Conservation (phyloP, 2,888 invertebrate species). For the Gymnocheta viridis region DNA sequence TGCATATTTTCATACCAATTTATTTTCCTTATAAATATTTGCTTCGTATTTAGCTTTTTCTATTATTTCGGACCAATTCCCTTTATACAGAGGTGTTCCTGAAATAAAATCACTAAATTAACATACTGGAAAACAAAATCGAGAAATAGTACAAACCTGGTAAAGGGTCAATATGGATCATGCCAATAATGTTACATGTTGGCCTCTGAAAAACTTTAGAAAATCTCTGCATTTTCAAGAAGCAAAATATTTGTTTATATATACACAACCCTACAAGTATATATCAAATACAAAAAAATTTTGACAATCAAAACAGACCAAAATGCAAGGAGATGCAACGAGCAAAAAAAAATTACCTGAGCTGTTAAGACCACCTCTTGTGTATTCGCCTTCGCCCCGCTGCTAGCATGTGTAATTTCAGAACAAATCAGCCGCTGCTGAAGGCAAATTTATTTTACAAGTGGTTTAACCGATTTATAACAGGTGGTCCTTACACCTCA, state of each 20-base stretch:
- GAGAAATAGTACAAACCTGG: constrained; percentile 84
- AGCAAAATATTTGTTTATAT: neutral
- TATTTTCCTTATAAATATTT: constrained; percentile 84
- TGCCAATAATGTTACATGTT: constrained; percentile 85
- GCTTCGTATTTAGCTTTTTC: constrained; percentile 85
- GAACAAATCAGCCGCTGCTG: no score
- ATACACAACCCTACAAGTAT: neutral
- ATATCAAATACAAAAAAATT: neutral
- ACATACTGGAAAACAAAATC: neutral
- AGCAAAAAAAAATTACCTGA: no score
- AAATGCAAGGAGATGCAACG: no score
- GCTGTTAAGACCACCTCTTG: no score
- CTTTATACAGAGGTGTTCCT: constrained; percentile 85
- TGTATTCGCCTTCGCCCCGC: no score
- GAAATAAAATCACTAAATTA: neutral
- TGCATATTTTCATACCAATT: constrained; percentile 82
- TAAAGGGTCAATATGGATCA: constrained; percentile 87
- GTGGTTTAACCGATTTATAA: no score
- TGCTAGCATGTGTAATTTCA: no score
- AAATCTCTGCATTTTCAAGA: constrained; percentile 82
- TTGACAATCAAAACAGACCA: no score
- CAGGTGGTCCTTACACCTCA: no score
- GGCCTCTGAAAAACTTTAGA: constrained; percentile 81
- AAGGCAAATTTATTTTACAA: no score
- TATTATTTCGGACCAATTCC: constrained; percentile 83